phyloP scores from a whole-genome alignment of 2,888 invertebrate genomes.

The Andrena chrysosceles region DNA sequence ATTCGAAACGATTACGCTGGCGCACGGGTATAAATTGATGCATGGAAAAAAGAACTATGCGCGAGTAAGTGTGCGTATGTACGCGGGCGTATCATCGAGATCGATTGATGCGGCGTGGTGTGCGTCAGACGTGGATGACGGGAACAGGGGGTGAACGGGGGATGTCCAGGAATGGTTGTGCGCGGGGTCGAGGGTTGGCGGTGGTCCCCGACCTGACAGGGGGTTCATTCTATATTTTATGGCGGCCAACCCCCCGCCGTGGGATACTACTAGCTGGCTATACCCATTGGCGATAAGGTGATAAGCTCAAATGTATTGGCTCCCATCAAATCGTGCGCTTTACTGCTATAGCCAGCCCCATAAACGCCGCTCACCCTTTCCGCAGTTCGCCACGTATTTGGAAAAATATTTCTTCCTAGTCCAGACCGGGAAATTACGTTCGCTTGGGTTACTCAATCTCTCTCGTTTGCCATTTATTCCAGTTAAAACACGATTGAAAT shows the following conservation, averaged over 20 bases:
- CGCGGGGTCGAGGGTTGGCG: conserved; percentile 24
- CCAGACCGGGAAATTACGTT: not conserved
- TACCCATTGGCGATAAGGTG: conserved; percentile 83
- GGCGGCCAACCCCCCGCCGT: conserved; percentile 71
- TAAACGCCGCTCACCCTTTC: conserved; percentile 78
- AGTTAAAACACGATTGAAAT: not conserved
- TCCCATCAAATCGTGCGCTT: conserved; percentile 84
- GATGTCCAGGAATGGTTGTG: conserved; percentile 62
- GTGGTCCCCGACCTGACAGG: conserved; percentile 65
- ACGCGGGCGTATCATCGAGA: conserved; percentile 56
- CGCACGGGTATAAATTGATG: conserved; percentile 41
- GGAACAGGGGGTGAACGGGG: conserved; percentile 48
- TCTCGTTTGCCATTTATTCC: not conserved
- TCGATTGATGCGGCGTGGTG: conserved; percentile 68
- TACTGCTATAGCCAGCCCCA: conserved; percentile 80
- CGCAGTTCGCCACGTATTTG: conserved; percentile 41
- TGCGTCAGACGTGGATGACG: conserved; percentile 62
- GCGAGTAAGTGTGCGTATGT: conserved; percentile 13
- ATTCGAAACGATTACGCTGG: conserved; percentile 6
- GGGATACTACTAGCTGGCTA: conserved; percentile 76
- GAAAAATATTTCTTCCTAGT: conserved; percentile 40
- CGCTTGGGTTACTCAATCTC: conserved; percentile 3
- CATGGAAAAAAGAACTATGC: conserved; percentile 36
- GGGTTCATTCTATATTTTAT: conserved; percentile 83
- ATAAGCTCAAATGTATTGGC: conserved; percentile 85